Conservation (phyloP, 2,113 vertebrate genomes). For the Phocoena phocoena region DNA sequence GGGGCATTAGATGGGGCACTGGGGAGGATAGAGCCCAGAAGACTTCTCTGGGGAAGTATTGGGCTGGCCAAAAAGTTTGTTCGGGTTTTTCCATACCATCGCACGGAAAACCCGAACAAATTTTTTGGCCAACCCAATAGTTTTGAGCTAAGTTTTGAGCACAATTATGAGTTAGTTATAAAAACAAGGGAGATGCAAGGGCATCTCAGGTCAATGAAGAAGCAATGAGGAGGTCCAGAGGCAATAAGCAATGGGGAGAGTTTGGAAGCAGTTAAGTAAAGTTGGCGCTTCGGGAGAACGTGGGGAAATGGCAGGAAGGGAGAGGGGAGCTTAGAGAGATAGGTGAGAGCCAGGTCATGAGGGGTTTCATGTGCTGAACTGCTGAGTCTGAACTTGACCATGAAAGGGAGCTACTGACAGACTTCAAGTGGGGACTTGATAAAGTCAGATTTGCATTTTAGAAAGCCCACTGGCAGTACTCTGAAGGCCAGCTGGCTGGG, state of each 20-base stretch:
- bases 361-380: background rate
- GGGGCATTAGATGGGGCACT: background rate
- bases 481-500: background rate
- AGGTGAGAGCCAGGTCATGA: background rate
- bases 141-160: constrained; percentile 11
- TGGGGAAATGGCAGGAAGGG: background rate
- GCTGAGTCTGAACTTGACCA: background rate
- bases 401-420: background rate
- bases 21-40: background rate
- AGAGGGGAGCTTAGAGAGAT: background rate
- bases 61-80: no score
- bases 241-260: background rate
- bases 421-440: background rate
- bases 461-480: background rate
- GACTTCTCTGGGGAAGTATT: background rate
- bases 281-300: background rate
- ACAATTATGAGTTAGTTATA: background rate
- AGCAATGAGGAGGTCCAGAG: background rate
- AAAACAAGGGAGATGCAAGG: background rate
- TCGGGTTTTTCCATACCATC: no score
- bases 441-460: background rate
- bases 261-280: background rate
- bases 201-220: background rate
- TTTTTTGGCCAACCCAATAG: no score
- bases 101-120: fast-evolving